These are phyloP conservation scores for Meriones unguiculatus DNA, from an alignment of 2,113 vertebrate genomes.

Conservation along the genomic window DNA sequence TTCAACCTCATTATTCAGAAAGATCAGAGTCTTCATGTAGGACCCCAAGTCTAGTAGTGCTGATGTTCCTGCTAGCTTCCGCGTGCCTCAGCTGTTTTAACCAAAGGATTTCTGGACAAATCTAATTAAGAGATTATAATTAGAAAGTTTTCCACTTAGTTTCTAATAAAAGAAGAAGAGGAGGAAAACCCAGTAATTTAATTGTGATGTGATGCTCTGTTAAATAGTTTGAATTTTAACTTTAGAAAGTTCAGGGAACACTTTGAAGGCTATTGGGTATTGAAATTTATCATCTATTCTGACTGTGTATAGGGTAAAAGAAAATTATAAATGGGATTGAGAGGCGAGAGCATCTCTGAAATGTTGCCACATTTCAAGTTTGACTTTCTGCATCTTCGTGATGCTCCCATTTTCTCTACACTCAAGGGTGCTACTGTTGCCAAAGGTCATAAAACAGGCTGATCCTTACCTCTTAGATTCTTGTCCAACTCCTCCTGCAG, in stretches of 20 bases:
- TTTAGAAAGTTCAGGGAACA: background rate
- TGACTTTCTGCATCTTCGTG: background rate
- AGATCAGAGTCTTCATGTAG: background rate
- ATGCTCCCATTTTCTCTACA: background rate
- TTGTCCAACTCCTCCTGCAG: accelerated
- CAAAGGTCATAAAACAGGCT: background rate
- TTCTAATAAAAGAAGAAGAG: background rate
- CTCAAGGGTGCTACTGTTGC: accelerated
- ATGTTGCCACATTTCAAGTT: background rate
- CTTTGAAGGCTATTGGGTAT: background rate
- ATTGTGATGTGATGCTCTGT: background rate
- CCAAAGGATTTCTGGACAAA: background rate
- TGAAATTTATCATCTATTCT: background rate
- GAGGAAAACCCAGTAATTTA: background rate
- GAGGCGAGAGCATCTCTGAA: background rate
- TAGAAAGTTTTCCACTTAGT: background rate
- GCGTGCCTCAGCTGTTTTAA: background rate
- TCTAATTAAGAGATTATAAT: background rate
- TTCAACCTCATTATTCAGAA: background rate
- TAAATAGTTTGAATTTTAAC: background rate
- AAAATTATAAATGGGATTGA: background rate
- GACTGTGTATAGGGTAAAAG: background rate
- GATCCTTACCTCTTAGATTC: background rate
- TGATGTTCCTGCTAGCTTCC: background rate
- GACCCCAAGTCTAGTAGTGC: background rate